Evolutionary conservation across 2,888 invertebrate species (phyloP), one percentile per base, ranked within the genome.

Genomic region (Tetanocera ferruginea): DNA sequence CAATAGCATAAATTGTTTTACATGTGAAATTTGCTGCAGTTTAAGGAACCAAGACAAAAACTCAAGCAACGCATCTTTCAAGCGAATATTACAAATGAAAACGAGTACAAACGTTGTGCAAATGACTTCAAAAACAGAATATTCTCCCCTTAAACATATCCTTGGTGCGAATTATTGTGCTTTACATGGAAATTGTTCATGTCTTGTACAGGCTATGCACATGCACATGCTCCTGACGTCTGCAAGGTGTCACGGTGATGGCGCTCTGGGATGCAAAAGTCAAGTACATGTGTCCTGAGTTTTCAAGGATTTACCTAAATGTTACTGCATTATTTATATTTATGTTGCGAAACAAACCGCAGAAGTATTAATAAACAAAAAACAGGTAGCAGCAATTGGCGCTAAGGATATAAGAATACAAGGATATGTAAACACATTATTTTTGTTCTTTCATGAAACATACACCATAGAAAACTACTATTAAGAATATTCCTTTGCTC

Each of bases 251-350:
- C 25, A 11, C 17, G 25, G 57, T 31, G 62, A 6, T 28, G 28
- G 31, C 28, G 64, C 14, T 11, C 17, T 17, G 64, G 31, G 31
- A 64, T 25, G 64, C 64, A 64, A 34, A 34, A 64, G 34, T 34
- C 64, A 64, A 64, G 64, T 64, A 34, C 64, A 64, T 6, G 64
- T n/a, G 34, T 64, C 8, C 34, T 6, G 23, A 55, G 28, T 34
- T 34, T 34, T 34, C 64, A 64, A 64, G 64, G 31, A 64, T 64
- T 64, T 28, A 64, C 60, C 60, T 60, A 3, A 60, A 60, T 28
- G 28, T 25, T 60, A 60, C 14, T n/a, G 52, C 5, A 55, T 23
- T 55, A 55, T 23, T 23, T 55, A 55, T 23, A 55, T 0, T 8
- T 5, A 23, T 55, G 23, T 55, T 23, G 23, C 55, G 23, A 55